phyloP scores from a whole-genome alignment of 2,113 vertebrate genomes.

The Felis chaus region DNA sequence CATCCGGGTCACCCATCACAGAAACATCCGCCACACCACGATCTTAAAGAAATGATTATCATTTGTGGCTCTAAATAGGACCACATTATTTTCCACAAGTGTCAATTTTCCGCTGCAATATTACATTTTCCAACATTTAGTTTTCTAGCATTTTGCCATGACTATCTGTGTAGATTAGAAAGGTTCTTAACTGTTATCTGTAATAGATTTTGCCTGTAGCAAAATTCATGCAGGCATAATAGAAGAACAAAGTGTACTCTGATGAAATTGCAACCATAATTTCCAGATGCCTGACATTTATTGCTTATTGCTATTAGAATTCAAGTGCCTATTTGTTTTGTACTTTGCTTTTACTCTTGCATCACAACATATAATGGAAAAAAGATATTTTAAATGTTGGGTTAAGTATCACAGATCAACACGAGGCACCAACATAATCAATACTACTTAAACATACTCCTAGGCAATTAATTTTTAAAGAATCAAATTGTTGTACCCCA shows the following conservation, averaged over 20 bases:
- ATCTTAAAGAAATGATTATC: slow-evolving; percentile 83
- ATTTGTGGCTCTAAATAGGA: slow-evolving; percentile 80
- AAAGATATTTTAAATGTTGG: slow-evolving; percentile 90
- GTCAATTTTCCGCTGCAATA: slow-evolving; percentile 85
- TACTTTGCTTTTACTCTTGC: slow-evolving; percentile 90
- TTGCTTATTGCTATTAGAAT: slow-evolving; percentile 92
- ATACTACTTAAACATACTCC: slow-evolving; percentile 89
- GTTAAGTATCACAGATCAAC: slow-evolving; percentile 90
- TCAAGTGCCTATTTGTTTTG: slow-evolving; percentile 93
- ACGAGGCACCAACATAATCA: slow-evolving; percentile 84
- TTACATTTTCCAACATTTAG: slow-evolving; percentile 87
- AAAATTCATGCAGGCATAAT: slow-evolving; percentile 91
- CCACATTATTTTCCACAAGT: slow-evolving; percentile 82
- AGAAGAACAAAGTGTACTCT: slow-evolving; percentile 91
- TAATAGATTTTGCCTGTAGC: slow-evolving; percentile 93
- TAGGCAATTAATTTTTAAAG: slow-evolving; percentile 90
- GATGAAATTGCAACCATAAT: slow-evolving; percentile 92
- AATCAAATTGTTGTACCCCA: slow-evolving; percentile 85
- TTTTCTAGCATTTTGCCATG: slow-evolving; percentile 85
- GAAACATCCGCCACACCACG: slow-evolving; percentile 64
- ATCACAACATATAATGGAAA: slow-evolving; percentile 90
- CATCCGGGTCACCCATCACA: slow-evolving; percentile 70
- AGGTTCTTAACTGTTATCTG: slow-evolving; percentile 91
- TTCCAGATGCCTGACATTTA: slow-evolving; percentile 93
- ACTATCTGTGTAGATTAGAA: slow-evolving; percentile 91